Conservation (phyloP, 2,113 vertebrate species). For the Glareola pratincola region DNA sequence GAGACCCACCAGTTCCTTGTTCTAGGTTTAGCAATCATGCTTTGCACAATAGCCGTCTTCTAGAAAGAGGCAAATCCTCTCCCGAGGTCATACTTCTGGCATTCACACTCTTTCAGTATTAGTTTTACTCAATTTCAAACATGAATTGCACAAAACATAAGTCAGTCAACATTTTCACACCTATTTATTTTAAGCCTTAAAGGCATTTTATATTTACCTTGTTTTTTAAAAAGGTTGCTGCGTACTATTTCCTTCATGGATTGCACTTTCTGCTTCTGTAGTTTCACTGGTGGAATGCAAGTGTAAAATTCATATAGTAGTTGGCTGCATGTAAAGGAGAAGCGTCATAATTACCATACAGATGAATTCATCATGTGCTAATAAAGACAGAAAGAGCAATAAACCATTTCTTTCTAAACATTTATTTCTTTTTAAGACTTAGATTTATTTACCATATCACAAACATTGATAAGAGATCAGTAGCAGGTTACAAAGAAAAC, state of each 20-base stretch:
- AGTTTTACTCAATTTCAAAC: background rate
- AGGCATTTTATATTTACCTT: conserved; percentile 76
- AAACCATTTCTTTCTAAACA: background rate
- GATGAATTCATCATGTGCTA: background rate
- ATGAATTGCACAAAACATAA: background rate
- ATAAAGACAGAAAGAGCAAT: background rate
- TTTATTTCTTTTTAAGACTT: background rate
- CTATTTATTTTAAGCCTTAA: background rate
- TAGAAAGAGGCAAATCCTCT: background rate
- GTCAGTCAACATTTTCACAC: background rate
- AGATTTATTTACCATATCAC: background rate
- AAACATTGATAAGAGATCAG: background rate
- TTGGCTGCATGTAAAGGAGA: conserved; percentile 76
- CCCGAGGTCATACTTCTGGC: background rate
- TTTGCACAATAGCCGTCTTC: background rate
- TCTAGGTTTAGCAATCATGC: background rate
- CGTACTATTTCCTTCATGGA: conserved; percentile 95
- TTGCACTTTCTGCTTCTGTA: conserved; percentile 93
- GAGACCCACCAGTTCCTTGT: background rate
- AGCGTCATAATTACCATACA: background rate
- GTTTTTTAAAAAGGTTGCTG: conserved; percentile 90
- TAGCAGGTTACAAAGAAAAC: background rate
- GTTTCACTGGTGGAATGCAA: conserved; percentile 88
- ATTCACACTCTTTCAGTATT: background rate
- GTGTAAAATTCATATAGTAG: conserved; percentile 92